phyloP scores from a whole-genome alignment of 2,113 vertebrate species.

The Haemorhous mexicanus region DNA sequence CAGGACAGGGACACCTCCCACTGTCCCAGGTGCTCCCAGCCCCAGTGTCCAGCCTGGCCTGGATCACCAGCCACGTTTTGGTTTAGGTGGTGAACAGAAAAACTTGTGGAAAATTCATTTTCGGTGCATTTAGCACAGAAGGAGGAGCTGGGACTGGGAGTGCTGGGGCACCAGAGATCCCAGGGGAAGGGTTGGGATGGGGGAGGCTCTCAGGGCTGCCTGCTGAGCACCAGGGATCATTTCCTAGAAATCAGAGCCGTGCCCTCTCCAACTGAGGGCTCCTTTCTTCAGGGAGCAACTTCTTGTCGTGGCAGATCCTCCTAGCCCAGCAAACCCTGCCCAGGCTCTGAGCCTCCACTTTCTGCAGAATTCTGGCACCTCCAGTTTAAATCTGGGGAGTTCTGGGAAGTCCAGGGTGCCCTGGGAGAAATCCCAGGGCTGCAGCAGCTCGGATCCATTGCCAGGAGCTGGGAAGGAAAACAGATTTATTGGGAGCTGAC shows the following conservation, averaged over 20 bases:
- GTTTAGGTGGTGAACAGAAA: not conserved
- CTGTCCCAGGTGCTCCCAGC: not conserved
- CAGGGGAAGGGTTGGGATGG: accelerated
- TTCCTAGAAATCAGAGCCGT: not conserved
- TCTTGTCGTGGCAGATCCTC: not conserved
- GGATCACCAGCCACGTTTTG: accelerated
- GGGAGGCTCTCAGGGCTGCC: not conserved
- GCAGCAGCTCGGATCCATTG: not conserved
- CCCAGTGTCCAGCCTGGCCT: not conserved
- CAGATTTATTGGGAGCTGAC: conserved; percentile 11
- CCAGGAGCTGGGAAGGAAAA: not conserved
- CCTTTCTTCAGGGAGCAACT: not conserved
- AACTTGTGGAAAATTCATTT: accelerated
- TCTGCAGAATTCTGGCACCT: not conserved
- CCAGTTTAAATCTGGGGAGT: accelerated
- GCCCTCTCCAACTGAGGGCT: accelerated
- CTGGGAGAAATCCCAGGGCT: not conserved
- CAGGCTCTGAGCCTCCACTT: accelerated
- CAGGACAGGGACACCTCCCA: not conserved
- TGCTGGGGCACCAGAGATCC: not conserved
- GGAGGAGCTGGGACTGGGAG: not conserved
- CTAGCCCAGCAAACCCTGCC: not conserved
- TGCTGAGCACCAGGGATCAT: not conserved
- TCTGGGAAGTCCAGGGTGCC: not conserved
- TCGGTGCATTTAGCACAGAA: accelerated